Percentiles rank a stretch among this genome's conserved stretches.
phyloP scores from a whole-genome alignment of 2,888 invertebrate genomes.

The Rotaria magnacalcarata region DNA sequence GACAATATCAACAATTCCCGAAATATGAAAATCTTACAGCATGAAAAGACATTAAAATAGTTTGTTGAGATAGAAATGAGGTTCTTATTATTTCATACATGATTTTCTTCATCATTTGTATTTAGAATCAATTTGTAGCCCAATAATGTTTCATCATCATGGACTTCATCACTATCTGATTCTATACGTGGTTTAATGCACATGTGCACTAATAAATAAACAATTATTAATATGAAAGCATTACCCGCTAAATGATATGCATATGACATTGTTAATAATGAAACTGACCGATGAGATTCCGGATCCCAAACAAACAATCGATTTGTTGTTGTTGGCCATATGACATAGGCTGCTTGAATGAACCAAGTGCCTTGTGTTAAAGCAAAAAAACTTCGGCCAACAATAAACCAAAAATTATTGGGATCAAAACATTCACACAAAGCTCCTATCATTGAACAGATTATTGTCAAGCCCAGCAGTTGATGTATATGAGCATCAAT shows the following conservation, averaged over 20 bases:
- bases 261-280: constrained; percentile 47
- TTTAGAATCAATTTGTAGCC: not conserved
- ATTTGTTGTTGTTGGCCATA: constrained; percentile 59
- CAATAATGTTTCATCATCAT: not conserved
- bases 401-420: constrained; percentile 38
- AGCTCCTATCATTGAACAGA: constrained; percentile 33
- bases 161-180: not conserved
- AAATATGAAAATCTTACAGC: too few species aligned
- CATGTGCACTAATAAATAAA: not conserved
- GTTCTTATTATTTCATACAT: too few species aligned
- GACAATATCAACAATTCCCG: too few species aligned
- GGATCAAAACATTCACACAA: constrained; percentile 40
- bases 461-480: constrained; percentile 35
- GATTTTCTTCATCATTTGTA: not conserved
- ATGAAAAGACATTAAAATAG: too few species aligned
- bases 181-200: not conserved
- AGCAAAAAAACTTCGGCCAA: constrained; percentile 53
- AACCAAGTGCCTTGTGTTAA: constrained; percentile 63
- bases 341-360: constrained; percentile 59
- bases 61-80: too few species aligned
- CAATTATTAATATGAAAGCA: not conserved
- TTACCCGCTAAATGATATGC: constrained; percentile 41
- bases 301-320: constrained; percentile 54
- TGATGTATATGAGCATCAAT: constrained; percentile 42
- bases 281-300: constrained; percentile 52